Percentiles rank a stretch among this genome's conserved stretches.
phyloP scores from a whole-genome alignment of 1,140 invertebrate genomes.

The Phenacoccus solenopsis region DNA sequence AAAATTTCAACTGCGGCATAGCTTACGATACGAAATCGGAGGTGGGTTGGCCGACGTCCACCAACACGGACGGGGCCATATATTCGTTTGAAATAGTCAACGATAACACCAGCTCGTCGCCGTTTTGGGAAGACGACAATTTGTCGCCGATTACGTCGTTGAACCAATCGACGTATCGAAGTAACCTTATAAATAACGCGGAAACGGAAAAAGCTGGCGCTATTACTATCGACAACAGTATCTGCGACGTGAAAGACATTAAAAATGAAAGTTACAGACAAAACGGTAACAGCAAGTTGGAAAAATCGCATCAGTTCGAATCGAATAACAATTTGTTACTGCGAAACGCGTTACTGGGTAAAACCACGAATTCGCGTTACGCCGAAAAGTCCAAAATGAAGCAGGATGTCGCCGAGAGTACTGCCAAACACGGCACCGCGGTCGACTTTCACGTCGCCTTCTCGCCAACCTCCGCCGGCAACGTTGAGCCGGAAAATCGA shows the following conservation, averaged over 20 bases:
- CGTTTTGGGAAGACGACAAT: constrained; percentile 24
- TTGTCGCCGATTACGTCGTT: constrained; percentile 33
- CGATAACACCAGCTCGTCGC: constrained; percentile 31
- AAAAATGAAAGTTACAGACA: constrained; percentile 19
- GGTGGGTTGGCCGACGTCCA: constrained; percentile 66
- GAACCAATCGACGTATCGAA: constrained; percentile 25
- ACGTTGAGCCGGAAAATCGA: constrained; percentile 15
- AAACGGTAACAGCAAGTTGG: constrained; percentile 24
- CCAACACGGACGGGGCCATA: constrained; percentile 42
- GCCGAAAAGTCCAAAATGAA: constrained; percentile 27
- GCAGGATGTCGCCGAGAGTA: background rate
- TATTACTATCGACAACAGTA: constrained; percentile 26
- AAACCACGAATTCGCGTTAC: constrained; percentile 31
- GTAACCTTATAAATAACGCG: constrained; percentile 55
- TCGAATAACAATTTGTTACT: constrained; percentile 58
- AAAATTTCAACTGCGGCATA: constrained; percentile 55
- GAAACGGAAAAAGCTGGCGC: constrained; percentile 40
- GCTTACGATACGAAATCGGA: constrained; percentile 76
- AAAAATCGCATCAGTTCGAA: constrained; percentile 34
- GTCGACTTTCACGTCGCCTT: background rate
- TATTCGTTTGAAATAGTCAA: constrained; percentile 43
- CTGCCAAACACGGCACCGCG: background rate
- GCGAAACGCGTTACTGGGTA: constrained; percentile 65
- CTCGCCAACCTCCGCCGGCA: background rate
- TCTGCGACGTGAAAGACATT: constrained; percentile 24